Base-by-base conservation (phyloP, 2,888 invertebrate species). In the Scaptodrosophila latifasciaeformis region DNA sequence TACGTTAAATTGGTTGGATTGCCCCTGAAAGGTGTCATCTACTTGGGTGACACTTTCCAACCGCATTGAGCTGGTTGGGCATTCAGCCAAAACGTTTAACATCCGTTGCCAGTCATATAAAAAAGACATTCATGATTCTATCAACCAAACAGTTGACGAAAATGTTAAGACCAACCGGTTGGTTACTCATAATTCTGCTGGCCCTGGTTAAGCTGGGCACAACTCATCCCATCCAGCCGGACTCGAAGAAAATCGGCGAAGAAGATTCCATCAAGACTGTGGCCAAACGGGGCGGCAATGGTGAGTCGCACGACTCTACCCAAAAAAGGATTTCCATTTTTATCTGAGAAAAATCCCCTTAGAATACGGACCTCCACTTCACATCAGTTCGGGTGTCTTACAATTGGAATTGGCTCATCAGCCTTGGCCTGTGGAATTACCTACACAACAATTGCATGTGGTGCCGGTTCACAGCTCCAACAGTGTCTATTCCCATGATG, bases 351-450 rank as follows among this genome's bases (percentile, higher is more conserved):
- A n/a, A n/a, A n/a, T n/a, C n/a, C n/a, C 24, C 17, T 17, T 17
- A 79, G 79, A 71, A 9, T 69, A 63, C 46, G 79, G 75, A 2
- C 70, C 81, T 0, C 54, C 74, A 0, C 58, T 76, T 34, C 77
- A 72, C 13, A 74, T 83, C 1, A 82, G 63, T 17, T 83, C 82
- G 0, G 65, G 70, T 0, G 64, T 83, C 6, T 47, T 83, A 9
- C 74, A 82, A 3, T 43, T 15, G 47, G 43, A 24, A 19, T 24
- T 0, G 35, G 43, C 10, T 10, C 54, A 39, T 12, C 27, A 55
- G 31, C 17, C 52, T 35, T 39, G 42, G 54, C 34, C 35, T n/a
- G 13, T 19, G 1, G 46, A 46, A 2, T 10, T 2, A 15, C 31
- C 18, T 2, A 12, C 9, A 15, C 44, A 54, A 0, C 67, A 66